Evolutionary conservation across 2,888 invertebrate genomes (phyloP).

Genomic region (Andrena hattorfiana): DNA sequence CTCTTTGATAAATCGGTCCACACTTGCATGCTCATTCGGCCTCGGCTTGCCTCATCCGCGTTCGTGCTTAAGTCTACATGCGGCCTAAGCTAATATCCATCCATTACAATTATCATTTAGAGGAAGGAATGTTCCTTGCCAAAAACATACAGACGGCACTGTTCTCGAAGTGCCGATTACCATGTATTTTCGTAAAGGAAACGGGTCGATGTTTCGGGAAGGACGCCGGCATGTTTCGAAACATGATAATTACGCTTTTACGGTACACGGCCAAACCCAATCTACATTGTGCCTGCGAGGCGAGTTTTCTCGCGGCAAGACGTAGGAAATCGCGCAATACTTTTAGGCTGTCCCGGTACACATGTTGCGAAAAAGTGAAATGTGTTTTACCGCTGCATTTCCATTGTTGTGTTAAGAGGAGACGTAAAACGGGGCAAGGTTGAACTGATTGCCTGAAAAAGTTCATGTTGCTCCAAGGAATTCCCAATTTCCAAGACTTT

Average conservation of each 20-base stretch:
- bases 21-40: too few species aligned
- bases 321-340: slow-evolving; percentile 81
- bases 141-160: background rate
- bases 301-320: slow-evolving; percentile 64
- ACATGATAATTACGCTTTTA: slow-evolving; percentile 73
- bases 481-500: slow-evolving; percentile 21
- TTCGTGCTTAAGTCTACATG: too few species aligned
- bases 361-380: slow-evolving; percentile 82
- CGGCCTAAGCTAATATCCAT: too few species aligned
- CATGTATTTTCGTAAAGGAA: slow-evolving; percentile 28
- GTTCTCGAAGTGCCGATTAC: background rate
- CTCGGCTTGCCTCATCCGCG: too few species aligned
- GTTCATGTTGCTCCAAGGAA: slow-evolving; percentile 36
- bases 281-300: slow-evolving; percentile 68
- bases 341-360: slow-evolving; percentile 77
- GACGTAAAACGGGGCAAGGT: slow-evolving; percentile 78
- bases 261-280: slow-evolving; percentile 73
- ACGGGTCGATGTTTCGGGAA: slow-evolving; percentile 50
- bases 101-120: too few species aligned
- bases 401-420: slow-evolving; percentile 74
- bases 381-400: slow-evolving; percentile 77
- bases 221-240: slow-evolving; percentile 64
- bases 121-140: background rate
- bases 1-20: too few species aligned
- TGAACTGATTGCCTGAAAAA: slow-evolving; percentile 69